Evolutionary conservation across 2,888 invertebrate genomes (phyloP), one percentile per base, ranked within the genome.

Genomic region (Erynnis tages): DNA sequence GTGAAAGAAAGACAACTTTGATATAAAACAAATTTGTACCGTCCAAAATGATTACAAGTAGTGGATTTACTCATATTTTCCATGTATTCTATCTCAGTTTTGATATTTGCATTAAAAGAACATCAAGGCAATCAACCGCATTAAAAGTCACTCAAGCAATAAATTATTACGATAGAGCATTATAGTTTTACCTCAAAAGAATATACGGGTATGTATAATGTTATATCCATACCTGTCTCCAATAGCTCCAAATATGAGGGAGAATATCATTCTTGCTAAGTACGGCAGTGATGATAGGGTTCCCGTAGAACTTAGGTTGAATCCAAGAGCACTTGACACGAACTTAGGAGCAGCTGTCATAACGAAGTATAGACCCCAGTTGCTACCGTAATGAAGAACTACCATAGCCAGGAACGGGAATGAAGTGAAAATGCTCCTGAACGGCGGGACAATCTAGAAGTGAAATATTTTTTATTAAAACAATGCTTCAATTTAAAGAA

Each of bases 321-420:
- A 95, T 8, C 94, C 94, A 5, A 95, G 81, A 0, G 93, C 92
- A 61, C 93, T 93, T 27, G 94, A 93, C 64, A 95, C 90, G 74
- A 93, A 95, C 66, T 93, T 93, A 1, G 95, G 95, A 8, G 94
- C 94, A 0, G 94, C 93, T 0, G 94, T 95, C 79, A 95, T 91
- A 47, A 93, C 90, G 75, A 95, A 94, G 78, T 93, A 94, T 2
- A 95, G 67, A 0, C 95, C 93, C 92, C 94, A 95, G 62, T 93
- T 89, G 73, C 92, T 95, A 17, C 95, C 95, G 66, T 93, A 95
- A 67, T 95, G 95, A 2, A 94, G 84, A 0, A 93, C 56, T 8
- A 91, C 73, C 66, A 95, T 84, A 0, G 93, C 92, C 79, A 93
- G 87, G 80, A 94, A 94, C 0, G 94, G 94, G 54, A 93, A 66